Evolutionary conservation across 2,113 vertebrate species (phyloP).

Genomic region (Thermophis baileyi): DNA sequence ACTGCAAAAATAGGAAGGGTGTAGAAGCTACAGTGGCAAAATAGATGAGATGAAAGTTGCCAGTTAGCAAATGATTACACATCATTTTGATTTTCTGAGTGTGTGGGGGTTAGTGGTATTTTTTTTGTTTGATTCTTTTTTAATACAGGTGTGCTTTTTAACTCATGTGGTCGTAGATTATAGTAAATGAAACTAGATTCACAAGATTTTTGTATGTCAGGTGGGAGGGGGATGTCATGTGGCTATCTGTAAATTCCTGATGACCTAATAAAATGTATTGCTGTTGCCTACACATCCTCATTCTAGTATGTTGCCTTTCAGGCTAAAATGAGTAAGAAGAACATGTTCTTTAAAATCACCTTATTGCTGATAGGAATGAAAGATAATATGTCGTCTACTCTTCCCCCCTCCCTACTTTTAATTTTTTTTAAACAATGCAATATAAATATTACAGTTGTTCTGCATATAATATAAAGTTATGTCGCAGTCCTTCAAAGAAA

Average conservation of each 20-base stretch:
- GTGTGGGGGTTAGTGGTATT: background rate
- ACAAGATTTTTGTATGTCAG: conserved; percentile 14
- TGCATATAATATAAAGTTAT: background rate
- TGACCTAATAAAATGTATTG: conserved; percentile 24
- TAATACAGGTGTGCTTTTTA: background rate
- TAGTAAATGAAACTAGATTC: conserved; percentile 66
- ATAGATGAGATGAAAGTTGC: background rate
- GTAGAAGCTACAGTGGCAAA: background rate
- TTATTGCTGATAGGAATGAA: conserved; percentile 30
- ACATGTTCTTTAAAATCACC: conserved; percentile 14
- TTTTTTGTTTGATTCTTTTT: conserved; percentile 22
- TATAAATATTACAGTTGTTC: background rate
- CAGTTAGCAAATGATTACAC: conserved; percentile 10
- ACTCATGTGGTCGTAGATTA: conserved; percentile 53
- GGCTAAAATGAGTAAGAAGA: conserved; percentile 74
- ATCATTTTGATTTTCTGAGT: background rate
- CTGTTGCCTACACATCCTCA: conserved; percentile 45
- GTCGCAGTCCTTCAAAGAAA: background rate
- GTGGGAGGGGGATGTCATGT: conserved; percentile 4
- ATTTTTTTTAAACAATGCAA: background rate
- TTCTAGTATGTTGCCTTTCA: conserved; percentile 61
- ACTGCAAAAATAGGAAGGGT: background rate
- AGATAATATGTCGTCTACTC: background rate
- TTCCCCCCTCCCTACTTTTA: background rate
- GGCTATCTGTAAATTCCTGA: conserved; percentile 29